Evolutionary conservation across 1,140 invertebrate genomes (phyloP).

Genomic region (Aphelenchoides avenae): DNA sequence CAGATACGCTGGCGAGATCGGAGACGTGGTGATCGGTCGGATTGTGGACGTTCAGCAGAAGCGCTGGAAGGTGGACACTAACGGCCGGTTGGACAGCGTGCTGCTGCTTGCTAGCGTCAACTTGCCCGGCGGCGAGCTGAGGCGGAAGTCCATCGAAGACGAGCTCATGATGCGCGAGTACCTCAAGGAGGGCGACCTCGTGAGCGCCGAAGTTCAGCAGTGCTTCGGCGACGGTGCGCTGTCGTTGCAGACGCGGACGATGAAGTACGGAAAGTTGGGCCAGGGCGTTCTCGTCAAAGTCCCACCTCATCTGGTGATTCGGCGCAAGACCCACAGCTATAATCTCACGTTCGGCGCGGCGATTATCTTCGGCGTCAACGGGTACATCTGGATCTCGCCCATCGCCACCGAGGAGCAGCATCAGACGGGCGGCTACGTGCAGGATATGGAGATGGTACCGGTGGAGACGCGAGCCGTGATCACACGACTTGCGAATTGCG

Average conservation of each 20-base stretch:
- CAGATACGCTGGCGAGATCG: conserved; percentile 75
- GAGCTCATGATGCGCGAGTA: conserved; percentile 93
- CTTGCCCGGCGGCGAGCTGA: conserved; percentile 89
- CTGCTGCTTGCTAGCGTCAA: conserved; percentile 87
- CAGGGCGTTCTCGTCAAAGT: conserved; percentile 87
- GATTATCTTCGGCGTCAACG: conserved; percentile 85
- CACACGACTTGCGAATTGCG: conserved; percentile 79
- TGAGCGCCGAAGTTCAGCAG: conserved; percentile 91
- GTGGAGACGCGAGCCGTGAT: conserved; percentile 74
- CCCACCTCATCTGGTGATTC: conserved; percentile 82
- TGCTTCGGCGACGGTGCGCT: conserved; percentile 83
- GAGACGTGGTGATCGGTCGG: conserved; percentile 90
- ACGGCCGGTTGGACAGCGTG: conserved; percentile 80
- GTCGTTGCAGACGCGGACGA: conserved; percentile 86
- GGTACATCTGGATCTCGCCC: conserved; percentile 74
- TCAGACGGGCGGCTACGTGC: conserved; percentile 73
- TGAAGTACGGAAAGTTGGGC: conserved; percentile 89
- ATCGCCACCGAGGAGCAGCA: conserved; percentile 66
- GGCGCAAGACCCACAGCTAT: conserved; percentile 92
- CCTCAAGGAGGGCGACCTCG: conserved; percentile 88
- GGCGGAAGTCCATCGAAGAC: conserved; percentile 87
- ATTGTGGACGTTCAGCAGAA: conserved; percentile 81
- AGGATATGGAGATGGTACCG: conserved; percentile 65
- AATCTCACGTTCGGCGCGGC: conserved; percentile 81
- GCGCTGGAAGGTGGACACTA: conserved; percentile 91